phyloP scores from a whole-genome alignment of 1,140 invertebrate species.

The Drosophila prosaltans region DNA sequence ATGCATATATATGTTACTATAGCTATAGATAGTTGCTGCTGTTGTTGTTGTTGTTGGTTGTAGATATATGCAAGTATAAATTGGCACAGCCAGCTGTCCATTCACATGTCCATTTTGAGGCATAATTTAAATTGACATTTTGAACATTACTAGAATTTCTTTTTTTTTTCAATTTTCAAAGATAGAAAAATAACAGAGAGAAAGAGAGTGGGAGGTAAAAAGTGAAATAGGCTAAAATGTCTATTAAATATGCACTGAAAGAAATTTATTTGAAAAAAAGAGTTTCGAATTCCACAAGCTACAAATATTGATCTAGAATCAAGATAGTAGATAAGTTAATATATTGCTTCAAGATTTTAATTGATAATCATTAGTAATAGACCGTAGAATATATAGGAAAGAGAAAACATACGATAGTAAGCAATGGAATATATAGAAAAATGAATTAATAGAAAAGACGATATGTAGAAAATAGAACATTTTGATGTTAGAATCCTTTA shows the following conservation, averaged over 20 bases:
- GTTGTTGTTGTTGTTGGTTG: background rate
- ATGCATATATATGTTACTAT: conserved; percentile 17
- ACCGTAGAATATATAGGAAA: too few species aligned
- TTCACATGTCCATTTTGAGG: conserved; percentile 65
- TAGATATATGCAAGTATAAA: conserved; percentile 30
- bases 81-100: conserved; percentile 60
- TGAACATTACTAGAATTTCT: conserved; percentile 32
- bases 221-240: background rate
- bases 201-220: background rate
- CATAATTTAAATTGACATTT: conserved; percentile 75
- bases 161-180: conserved; percentile 43
- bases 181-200: background rate
- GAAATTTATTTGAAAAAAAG: background rate
- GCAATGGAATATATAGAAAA: too few species aligned
- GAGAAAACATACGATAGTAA: too few species aligned
- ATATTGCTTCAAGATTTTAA: too few species aligned
- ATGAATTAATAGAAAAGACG: too few species aligned
- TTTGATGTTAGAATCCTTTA: too few species aligned
- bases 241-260: conserved; percentile 29
- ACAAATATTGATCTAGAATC: too few species aligned
- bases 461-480: too few species aligned
- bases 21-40: background rate
- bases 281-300: too few species aligned
- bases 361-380: too few species aligned
- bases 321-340: too few species aligned